Base-by-base conservation (phyloP, 2,113 vertebrate genomes). In the Sylvia atricapilla region DNA sequence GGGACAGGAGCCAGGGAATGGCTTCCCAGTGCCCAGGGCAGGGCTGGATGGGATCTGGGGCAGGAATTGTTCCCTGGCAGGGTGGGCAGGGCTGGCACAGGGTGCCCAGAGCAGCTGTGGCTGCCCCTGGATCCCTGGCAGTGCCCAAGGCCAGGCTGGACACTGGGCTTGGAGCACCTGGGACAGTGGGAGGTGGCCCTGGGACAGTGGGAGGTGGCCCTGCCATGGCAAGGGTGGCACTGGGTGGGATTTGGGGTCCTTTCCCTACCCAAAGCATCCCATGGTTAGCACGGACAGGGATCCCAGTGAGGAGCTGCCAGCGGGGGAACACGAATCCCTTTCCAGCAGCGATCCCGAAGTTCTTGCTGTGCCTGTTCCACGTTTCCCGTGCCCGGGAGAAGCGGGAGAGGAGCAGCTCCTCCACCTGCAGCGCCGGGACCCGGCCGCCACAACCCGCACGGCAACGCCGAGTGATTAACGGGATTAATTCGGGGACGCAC, bases 401-500 rank as follows among this genome's bases (percentile, higher is more conserved):
- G 72, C 12, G 35, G 39, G 24, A 50, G n/a, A 52, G 60, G 41
- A 58, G 35, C 44, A 3, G 53, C 91, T 75, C 47, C 86, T 93
- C 91, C 95, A 95, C 95, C 92, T 94, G 97, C 95, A 55, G 85
- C 23, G 13, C 8, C 21, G 7, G 52, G 27, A 44, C 85, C 46
- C 77, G 87, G 76, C 77, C 93, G 55, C 64, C 92, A 58, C 35
- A 80, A 69, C 11, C 33, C 28, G 7, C 23, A 1, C 8, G n/a
- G 58, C 58, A 3, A 2, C 11, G 30, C 11, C 55, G 64, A 37
- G 67, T 72, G 90, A 95, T 80, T 97, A 96, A 96, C 93, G 73
- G 94, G 97, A 97, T 97, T 97, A 97, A 95, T 81, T 49, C 69
- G 87, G 93, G 79, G 94, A 95, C 60, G 89, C 97, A 95, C 72